Evolutionary conservation across 2,113 vertebrate species (phyloP).

Genomic region (Parotia lawesii): DNA sequence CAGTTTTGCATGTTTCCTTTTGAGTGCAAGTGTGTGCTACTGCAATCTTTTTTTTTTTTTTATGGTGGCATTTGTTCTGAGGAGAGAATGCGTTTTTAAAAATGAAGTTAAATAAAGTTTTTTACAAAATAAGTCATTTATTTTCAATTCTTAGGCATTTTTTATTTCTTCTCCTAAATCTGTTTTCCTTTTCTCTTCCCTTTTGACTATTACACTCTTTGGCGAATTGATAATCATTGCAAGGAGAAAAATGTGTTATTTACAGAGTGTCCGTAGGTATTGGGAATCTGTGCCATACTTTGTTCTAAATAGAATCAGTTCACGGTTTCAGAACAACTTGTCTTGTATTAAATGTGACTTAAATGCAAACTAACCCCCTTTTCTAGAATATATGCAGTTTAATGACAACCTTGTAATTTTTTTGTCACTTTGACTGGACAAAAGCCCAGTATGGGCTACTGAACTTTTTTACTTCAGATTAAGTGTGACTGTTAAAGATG

Average conservation of each 20-base stretch:
- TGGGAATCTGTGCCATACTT: constrained; percentile 64
- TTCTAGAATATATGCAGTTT: constrained; percentile 53
- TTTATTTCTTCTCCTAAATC: constrained; percentile 65
- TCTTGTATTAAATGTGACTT: constrained; percentile 64
- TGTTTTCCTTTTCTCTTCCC: constrained; percentile 60
- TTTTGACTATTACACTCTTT: constrained; percentile 64
- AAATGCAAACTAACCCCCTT: constrained; percentile 63
- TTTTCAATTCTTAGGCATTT: constrained; percentile 71
- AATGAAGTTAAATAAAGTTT: constrained; percentile 70
- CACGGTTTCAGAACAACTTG: constrained; percentile 55
- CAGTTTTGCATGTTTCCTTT: constrained; percentile 74
- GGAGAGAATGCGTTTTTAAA: constrained; percentile 72
- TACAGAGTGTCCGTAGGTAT: constrained; percentile 23
- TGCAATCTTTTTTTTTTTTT: constrained; percentile 37
- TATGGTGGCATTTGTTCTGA: constrained; percentile 70
- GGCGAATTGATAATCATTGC: constrained; percentile 73
- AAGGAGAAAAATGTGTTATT: constrained; percentile 48
- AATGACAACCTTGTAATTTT: constrained; percentile 53
- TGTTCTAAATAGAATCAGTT: constrained; percentile 56
- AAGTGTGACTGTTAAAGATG: constrained; percentile 28
- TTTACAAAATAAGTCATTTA: constrained; percentile 71
- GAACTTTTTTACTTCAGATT: constrained; percentile 3
- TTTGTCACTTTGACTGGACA: constrained; percentile 36
- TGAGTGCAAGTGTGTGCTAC: constrained; percentile 74
- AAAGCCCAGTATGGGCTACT: neutral